These are phyloP conservation scores for Aethina tumida DNA, from an alignment of 1,140 invertebrate species.

Conservation along the genomic window DNA sequence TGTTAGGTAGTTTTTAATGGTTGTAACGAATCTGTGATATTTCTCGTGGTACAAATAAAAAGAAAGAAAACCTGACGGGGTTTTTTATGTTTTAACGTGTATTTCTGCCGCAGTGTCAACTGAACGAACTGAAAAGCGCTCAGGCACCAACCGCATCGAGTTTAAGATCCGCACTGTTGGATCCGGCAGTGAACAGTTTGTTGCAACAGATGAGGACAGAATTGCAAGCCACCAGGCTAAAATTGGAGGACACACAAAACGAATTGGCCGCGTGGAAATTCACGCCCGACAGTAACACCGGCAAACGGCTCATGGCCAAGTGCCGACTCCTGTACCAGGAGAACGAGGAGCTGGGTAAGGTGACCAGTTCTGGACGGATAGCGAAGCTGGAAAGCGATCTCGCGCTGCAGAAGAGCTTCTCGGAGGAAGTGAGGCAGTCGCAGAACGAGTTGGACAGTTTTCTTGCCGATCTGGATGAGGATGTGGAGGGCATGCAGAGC, in stretches of 20 bases:
- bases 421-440: slow-evolving; percentile 93
- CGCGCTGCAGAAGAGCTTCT: slow-evolving; percentile 89
- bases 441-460: slow-evolving; percentile 95
- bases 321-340: slow-evolving; percentile 93
- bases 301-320: slow-evolving; percentile 96
- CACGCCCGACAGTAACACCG: slow-evolving; percentile 95
- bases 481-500: slow-evolving; percentile 96
- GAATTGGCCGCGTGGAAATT: slow-evolving; percentile 98
- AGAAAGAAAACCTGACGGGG: too few relatives aligned
- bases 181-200: slow-evolving; percentile 92
- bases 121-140: slow-evolving; percentile 77
- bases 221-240: slow-evolving; percentile 77
- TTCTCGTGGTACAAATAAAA: too few relatives aligned
- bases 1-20: too few relatives aligned
- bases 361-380: slow-evolving; percentile 88
- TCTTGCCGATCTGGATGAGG: slow-evolving; percentile 90
- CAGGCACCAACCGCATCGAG: slow-evolving; percentile 69
- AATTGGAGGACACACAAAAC: slow-evolving; percentile 94
- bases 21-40: too few relatives aligned
- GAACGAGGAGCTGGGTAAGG: slow-evolving; percentile 94
- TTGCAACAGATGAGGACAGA: slow-evolving; percentile 88
- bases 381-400: slow-evolving; percentile 94
- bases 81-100: slow-evolving; percentile 7
- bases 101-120: slow-evolving; percentile 64
- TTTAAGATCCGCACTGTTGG: slow-evolving; percentile 73